Evolutionary conservation across 2,888 invertebrate genomes (phyloP).

Genomic region (Hypercompe scribonia): DNA sequence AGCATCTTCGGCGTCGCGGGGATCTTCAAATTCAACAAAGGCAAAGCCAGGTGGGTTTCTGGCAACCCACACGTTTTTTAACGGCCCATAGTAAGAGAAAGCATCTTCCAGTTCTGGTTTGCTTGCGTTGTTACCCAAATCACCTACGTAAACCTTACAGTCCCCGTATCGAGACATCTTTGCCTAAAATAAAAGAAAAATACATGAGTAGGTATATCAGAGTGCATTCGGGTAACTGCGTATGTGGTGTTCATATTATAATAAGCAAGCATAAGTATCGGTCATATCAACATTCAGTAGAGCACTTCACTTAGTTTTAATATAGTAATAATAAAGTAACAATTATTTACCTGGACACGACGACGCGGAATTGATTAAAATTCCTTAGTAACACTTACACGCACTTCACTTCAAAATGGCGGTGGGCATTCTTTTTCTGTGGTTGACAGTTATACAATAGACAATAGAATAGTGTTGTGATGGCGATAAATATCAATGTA

Average conservation of each 20-base stretch:
- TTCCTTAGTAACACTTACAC: not conserved
- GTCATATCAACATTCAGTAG: not conserved
- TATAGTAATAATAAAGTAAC: not conserved
- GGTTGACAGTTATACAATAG: too few relatives aligned
- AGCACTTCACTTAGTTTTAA: not conserved
- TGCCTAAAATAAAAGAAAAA: constrained; percentile 30
- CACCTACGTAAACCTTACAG: constrained; percentile 98
- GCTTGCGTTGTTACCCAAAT: constrained; percentile 95
- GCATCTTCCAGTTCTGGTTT: constrained; percentile 97
- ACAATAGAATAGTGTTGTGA: too few relatives aligned
- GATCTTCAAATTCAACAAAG: constrained; percentile 97
- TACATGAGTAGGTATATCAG: not conserved
- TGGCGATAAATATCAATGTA: too few relatives aligned
- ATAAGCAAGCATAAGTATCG: too few relatives aligned
- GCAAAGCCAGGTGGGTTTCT: constrained; percentile 98
- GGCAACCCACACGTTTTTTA: constrained; percentile 98
- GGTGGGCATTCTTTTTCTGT: not conserved
- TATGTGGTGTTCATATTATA: not conserved
- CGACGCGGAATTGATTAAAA: not conserved
- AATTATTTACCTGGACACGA: constrained; percentile 1
- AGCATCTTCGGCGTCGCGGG: constrained; percentile 96
- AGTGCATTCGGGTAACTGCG: not conserved
- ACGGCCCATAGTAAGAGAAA: constrained; percentile 96
- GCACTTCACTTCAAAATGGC: constrained; percentile 7
- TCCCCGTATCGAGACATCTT: constrained; percentile 93